Percentiles rank a stretch among this genome's conserved stretches.
Conservation (phyloP, 1,140 invertebrate genomes). For the Drosophila dunni region DNA sequence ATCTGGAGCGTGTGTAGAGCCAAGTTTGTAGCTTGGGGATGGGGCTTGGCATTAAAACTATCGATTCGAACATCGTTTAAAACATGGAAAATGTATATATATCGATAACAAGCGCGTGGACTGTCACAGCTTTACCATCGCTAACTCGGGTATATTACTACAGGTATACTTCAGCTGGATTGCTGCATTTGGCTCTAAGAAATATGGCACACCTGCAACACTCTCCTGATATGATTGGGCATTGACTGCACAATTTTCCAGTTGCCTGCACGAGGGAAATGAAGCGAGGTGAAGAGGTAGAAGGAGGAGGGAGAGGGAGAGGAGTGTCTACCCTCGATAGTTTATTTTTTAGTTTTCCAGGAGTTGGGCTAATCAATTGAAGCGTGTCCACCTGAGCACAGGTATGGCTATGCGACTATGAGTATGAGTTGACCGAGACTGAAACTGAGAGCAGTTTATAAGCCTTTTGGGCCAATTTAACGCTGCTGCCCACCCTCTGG, state of each 20-base stretch:
- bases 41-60: too few species aligned
- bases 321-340: neutral
- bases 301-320: too few species aligned
- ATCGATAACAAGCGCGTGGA: too few species aligned
- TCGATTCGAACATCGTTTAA: too few species aligned
- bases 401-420: neutral
- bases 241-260: slow-evolving; percentile 73
- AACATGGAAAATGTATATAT: too few species aligned
- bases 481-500: slow-evolving; percentile 53
- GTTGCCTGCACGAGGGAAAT: slow-evolving; percentile 53
- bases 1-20: slow-evolving; percentile 34
- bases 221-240: slow-evolving; percentile 54
- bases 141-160: slow-evolving; percentile 16
- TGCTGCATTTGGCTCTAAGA: slow-evolving; percentile 19
- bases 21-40: neutral
- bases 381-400: slow-evolving; percentile 67
- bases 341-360: slow-evolving; percentile 54
- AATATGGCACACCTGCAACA: slow-evolving; percentile 47
- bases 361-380: slow-evolving; percentile 59
- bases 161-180: slow-evolving; percentile 26
- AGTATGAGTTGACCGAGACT: neutral
- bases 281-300: neutral
- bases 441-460: slow-evolving; percentile 10
- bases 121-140: too few species aligned
- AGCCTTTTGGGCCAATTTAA: slow-evolving; percentile 76